Conservation (phyloP, 2,113 vertebrate species). For the Antechinus stuartii region DNA sequence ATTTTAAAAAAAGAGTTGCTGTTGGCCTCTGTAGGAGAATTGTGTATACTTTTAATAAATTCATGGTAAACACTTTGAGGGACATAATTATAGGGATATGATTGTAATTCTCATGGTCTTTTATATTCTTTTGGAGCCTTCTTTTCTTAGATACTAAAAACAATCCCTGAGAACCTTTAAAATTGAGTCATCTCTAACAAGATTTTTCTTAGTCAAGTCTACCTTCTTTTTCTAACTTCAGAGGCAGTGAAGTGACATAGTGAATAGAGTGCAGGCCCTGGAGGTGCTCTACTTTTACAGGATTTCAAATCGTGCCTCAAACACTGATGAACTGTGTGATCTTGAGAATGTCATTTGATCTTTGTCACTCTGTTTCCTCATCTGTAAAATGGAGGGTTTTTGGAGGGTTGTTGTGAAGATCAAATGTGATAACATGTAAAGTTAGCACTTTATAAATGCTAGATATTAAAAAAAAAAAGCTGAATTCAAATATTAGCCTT, state of each 20-base stretch:
- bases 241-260: not conserved
- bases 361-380: not conserved
- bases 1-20: no score
- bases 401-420: not conserved
- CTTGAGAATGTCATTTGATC: not conserved
- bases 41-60: not conserved
- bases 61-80: not conserved
- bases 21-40: not conserved
- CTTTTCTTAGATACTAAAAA: not conserved
- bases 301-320: not conserved
- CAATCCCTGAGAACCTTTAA: not conserved
- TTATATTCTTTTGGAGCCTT: not conserved
- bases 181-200: not conserved
- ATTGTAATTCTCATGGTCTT: not conserved
- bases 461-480: not conserved
- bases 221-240: not conserved
- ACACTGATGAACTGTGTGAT: not conserved
- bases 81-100: not conserved
- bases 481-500: not conserved
- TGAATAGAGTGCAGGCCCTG: not conserved
- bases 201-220: not conserved
- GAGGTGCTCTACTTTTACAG: not conserved
- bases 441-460: not conserved
- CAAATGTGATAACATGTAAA: not conserved
- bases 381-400: not conserved